Evolutionary conservation across 1,140 invertebrate genomes (phyloP), one percentile per base, ranked within the genome.

Genomic region (Drosophila kepulauana): DNA sequence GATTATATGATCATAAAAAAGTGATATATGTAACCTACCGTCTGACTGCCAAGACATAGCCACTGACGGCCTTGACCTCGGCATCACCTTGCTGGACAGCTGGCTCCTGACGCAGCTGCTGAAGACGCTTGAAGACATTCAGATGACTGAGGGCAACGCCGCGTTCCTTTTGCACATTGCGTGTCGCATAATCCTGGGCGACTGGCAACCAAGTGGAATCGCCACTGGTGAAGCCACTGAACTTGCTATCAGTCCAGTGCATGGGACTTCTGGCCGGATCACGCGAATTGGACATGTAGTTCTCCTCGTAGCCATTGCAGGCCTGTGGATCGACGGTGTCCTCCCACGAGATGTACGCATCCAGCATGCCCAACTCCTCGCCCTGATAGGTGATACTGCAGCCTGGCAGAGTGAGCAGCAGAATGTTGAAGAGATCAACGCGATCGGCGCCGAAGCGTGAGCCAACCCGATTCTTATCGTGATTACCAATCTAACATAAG

Each of bases 201-300:
- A 96, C 93, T 0, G 96, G 96, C 56, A 96, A 66, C 96, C 96
- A 96, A 1, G 96, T 95, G 25, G 68, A 92, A 0, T 51, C 67
- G 5, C 78, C 93, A 0, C 85, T 94, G n/a, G 94, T 90, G 56
- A 92, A 92, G 3, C 91, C 91, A 13, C 91, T 82, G 54, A 70
- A 25, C 1, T 56, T 13, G 1, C 75, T 82, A 43, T 92, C 95
- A 58, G 95, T 94, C 97, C 97, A 98, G 72, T 97, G 96, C 93
- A 95, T 97, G 0, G 97, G 96, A 0, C 96, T 95, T 25, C 97
- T 93, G 13, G 94, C 94, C 0, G 95, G 95, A 90, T 97, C 96
- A 20, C 96, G 93, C 2, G 94, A 95, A 8, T 79, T 93, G 13
- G 88, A 70, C 61, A 93, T 78, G 66, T 93, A 94, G 48, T 79